Percentiles rank a stretch among this genome's conserved stretches.
Conservation (phyloP, 2,113 vertebrate species). For the Ancistrus triradiatus region DNA sequence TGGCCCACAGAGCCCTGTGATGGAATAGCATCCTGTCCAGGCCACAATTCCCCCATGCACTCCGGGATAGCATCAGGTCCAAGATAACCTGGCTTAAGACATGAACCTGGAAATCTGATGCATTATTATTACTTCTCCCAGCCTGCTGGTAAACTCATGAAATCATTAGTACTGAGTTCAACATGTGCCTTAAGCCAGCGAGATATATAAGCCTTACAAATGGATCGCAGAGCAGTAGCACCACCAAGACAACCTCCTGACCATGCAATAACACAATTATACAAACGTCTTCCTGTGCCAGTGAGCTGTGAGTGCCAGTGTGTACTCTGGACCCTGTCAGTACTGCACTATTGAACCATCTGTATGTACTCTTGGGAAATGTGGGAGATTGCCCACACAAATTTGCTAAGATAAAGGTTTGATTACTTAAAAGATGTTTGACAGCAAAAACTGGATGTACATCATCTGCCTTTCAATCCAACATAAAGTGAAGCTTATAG, state of each 20-base stretch:
- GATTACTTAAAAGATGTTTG: slow-evolving; percentile 52
- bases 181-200: not conserved
- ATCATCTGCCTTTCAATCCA: not conserved
- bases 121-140: too few relatives aligned
- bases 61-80: too few relatives aligned
- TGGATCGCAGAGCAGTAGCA: not conserved
- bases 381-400: not conserved
- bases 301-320: not conserved
- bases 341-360: not conserved
- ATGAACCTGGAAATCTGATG: too few relatives aligned
- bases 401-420: slow-evolving; percentile 20
- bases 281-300: not conserved
- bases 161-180: too few relatives aligned
- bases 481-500: not conserved
- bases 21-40: too few relatives aligned
- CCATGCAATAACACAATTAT: not conserved
- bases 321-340: slow-evolving; percentile 17
- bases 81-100: too few relatives aligned
- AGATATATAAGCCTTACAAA: not conserved
- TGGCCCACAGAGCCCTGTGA: too few relatives aligned
- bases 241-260: not conserved
- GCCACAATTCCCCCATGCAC: too few relatives aligned
- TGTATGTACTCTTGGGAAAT: not conserved
- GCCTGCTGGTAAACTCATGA: too few relatives aligned
- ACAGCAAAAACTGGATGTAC: slow-evolving; percentile 21